Evolutionary conservation across 2,113 vertebrate genomes (phyloP), one percentile per base, ranked within the genome.

Genomic region (Myrmophylax atrothorax): DNA sequence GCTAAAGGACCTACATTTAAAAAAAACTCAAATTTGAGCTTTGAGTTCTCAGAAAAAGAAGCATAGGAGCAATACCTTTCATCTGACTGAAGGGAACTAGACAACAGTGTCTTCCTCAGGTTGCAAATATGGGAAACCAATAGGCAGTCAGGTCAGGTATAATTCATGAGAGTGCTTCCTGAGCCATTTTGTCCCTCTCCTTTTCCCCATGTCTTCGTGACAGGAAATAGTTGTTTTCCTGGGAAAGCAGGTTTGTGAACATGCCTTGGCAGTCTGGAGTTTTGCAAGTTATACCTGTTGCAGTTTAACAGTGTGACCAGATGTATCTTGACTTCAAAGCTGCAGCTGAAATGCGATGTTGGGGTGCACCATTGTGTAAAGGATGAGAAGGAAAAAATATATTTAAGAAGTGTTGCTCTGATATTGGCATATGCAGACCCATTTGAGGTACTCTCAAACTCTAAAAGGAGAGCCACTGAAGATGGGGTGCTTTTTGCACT

Each of bases 361-460:
- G 49, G 33, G 49, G 5, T 92, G n/a, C 55, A 42, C 9, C 24
- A 24, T 13, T 38, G 49, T 40, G 12, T 90, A 53, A 74, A 76
- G 55, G 76, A 40, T 73, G 72, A 74, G 84, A 86, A 66, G 50
- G 46, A 90, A 84, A 80, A 56, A 50, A 47, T 29, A 14, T 18
- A 12, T 90, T 52, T 64, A 38, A 55, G 59, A 91, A 47, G 20
- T 31, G 40, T 70, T 75, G 47, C 33, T 85, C 47, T 76, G 44
- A 31, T 0, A 0, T 15, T 73, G 63, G 7, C 49, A 18, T 58
- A 13, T 68, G 12, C 62, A 9, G 10, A 68, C 72, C 19, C 15
- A 1, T n/a, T 47, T 78, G 68, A 46, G 38, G 14, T 91, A 26
- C 15, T 47, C n/a, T 67, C 49, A 89, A 33, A 49, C 23, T 66